Conservation (phyloP, 2,797 vertebrate species). For the Loriculus beryllinus region DNA sequence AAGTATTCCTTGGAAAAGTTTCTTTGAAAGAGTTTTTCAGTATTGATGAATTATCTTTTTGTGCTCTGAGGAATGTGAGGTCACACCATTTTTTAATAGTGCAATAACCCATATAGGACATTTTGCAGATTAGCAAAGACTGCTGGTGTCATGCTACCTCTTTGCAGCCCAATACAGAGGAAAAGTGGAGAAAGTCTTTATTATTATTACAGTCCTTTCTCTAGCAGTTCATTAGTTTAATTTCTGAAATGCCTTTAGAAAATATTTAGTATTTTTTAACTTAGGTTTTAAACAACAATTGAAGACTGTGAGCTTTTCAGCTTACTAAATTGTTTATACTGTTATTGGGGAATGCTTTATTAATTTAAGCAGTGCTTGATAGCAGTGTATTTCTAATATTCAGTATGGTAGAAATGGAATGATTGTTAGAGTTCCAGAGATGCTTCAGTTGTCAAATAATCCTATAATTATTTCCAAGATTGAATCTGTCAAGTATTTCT, state of each 20-base stretch:
- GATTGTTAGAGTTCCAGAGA: neutral
- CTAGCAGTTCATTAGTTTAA: neutral
- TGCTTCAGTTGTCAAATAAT: neutral
- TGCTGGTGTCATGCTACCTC: neutral
- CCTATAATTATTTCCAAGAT: neutral
- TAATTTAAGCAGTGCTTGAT: neutral
- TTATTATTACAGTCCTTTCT: neutral
- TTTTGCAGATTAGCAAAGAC: neutral
- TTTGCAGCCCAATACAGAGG: neutral
- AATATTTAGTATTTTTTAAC: neutral
- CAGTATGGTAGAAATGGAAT: neutral
- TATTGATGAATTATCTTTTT: constrained; percentile 74
- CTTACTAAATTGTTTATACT: neutral
- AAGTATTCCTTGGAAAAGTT: constrained; percentile 67
- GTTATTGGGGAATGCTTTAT: neutral
- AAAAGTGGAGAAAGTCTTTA: neutral
- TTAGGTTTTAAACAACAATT: neutral
- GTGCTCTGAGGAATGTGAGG: constrained; percentile 69
- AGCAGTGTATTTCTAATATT: neutral
- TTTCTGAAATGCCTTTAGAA: neutral
- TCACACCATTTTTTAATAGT: constrained; percentile 9
- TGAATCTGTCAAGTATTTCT: neutral
- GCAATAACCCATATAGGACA: neutral
- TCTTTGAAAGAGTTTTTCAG: constrained; percentile 59
- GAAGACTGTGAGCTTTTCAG: neutral